Conservation (phyloP, 2,888 invertebrate genomes). For the Eremobia ochroleuca region DNA sequence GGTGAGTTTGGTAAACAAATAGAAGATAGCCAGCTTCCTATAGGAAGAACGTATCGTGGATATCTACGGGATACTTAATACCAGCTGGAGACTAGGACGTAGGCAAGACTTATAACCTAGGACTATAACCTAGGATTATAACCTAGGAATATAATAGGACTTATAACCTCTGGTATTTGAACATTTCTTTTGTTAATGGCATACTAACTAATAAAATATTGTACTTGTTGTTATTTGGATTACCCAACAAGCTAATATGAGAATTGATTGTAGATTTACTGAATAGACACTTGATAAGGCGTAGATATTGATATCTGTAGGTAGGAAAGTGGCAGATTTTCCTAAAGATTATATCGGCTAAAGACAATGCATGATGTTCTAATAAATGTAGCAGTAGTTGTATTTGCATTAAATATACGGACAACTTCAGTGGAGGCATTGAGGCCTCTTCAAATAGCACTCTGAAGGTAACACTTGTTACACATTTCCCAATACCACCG, state of each 20-base stretch:
- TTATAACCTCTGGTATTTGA: background rate
- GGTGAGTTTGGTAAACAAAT: background rate
- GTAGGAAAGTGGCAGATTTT: background rate
- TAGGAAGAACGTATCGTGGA: background rate
- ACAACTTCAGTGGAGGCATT: background rate
- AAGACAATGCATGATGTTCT: background rate
- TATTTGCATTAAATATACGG: background rate
- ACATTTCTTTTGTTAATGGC: background rate
- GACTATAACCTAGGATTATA: too few relatives aligned
- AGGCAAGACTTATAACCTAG: too few relatives aligned
- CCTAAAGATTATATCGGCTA: background rate
- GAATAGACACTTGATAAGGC: background rate
- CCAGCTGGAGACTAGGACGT: background rate
- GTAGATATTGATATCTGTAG: background rate
- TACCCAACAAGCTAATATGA: background rate
- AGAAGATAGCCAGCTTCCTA: background rate
- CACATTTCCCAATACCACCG: constrained; percentile 52
- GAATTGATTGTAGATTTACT: background rate
- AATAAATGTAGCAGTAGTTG: background rate
- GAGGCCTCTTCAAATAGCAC: constrained; percentile 41
- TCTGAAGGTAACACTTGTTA: constrained; percentile 50
- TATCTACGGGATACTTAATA: background rate
- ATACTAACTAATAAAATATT: background rate
- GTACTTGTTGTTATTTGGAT: background rate
- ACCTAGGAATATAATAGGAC: too few relatives aligned